A percentile compares a stretch with the other conserved stretches of the same genome.
Conservation (phyloP, 2,797 vertebrate genomes). For the Fistularia tabacaria region DNA sequence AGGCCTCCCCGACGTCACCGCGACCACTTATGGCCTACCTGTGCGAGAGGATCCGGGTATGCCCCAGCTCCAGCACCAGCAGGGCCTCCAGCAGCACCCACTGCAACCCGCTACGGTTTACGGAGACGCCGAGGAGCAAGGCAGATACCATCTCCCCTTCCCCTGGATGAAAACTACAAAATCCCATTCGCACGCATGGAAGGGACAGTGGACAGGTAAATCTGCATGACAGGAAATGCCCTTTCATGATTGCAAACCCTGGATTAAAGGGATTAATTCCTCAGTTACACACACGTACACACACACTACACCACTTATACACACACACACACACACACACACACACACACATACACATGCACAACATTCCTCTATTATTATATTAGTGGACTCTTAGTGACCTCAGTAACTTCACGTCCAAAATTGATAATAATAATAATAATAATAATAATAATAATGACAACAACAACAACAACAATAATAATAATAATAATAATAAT, state of each 20-base stretch:
- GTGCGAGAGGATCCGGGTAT: conserved; percentile 82
- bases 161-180: conserved; percentile 99
- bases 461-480: too few relatives aligned
- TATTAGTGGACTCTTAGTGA: too few relatives aligned
- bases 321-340: too few relatives aligned
- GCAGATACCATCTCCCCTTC: conserved; percentile 85
- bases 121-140: conserved; percentile 76
- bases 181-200: conserved; percentile 89
- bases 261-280: not conserved
- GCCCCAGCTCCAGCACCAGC: conserved; percentile 81
- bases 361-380: too few relatives aligned
- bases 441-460: too few relatives aligned
- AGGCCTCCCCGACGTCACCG: conserved; percentile 82
- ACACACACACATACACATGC: too few relatives aligned
- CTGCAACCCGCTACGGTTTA: conserved; percentile 75
- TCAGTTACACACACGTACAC: not conserved
- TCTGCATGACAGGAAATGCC: not conserved
- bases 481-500: too few relatives aligned
- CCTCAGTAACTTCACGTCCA: too few relatives aligned
- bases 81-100: conserved; percentile 72
- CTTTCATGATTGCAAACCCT: too few relatives aligned
- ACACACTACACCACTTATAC: not conserved
- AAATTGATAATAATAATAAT: too few relatives aligned
- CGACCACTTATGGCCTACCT: conserved; percentile 80
- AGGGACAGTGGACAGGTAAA: conserved; percentile 95